Conservation (phyloP, 2,113 vertebrate species). For the Eptesicus fuscus region DNA sequence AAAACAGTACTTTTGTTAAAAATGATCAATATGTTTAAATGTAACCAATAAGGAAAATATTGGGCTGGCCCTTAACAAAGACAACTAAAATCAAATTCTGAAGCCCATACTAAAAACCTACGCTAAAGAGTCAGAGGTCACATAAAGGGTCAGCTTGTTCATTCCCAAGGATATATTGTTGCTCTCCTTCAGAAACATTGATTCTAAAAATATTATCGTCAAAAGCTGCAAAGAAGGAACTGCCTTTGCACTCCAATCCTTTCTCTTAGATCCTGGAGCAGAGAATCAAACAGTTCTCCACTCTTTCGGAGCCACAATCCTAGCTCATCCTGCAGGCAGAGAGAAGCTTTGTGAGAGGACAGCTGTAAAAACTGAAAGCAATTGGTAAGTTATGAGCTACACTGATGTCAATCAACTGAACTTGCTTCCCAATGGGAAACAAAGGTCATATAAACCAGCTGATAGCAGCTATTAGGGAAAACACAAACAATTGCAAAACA, state of each 20-base stretch:
- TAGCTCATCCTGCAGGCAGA: not conserved
- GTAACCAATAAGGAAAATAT: not conserved
- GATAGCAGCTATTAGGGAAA: not conserved
- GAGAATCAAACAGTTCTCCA: not conserved
- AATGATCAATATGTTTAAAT: not conserved
- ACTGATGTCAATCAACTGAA: not conserved
- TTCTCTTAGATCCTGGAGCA: not conserved
- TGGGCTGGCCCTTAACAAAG: not conserved
- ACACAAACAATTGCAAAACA: not conserved
- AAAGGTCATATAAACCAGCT: not conserved
- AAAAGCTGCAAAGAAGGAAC: not conserved
- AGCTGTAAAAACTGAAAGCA: not conserved
- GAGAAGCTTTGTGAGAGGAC: not conserved
- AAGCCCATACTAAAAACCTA: not conserved
- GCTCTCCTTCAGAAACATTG: not conserved
- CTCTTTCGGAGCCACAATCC: not conserved
- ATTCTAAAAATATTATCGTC: not conserved
- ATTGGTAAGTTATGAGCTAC: not conserved
- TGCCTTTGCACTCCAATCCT: not conserved
- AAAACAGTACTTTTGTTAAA: not conserved
- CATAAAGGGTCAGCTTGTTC: not conserved
- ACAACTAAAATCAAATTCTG: not conserved
- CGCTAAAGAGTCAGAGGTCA: not conserved
- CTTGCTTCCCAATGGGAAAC: not conserved
- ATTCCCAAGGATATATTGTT: not conserved